Base-by-base conservation (phyloP, 2,797 vertebrate species). In the Malurus splendens region DNA sequence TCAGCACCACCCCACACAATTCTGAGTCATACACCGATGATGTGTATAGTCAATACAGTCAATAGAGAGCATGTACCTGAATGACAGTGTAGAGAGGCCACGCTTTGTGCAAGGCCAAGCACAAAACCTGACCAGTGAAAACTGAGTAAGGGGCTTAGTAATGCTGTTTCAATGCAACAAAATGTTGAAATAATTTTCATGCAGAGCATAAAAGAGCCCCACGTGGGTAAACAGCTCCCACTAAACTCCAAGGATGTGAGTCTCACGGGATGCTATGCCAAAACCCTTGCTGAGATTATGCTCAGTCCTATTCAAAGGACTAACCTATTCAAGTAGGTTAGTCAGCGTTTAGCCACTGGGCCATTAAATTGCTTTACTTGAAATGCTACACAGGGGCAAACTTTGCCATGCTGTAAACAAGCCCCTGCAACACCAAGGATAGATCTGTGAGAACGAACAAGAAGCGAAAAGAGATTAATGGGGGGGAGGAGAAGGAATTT, bases 301-400 rank as follows among this genome's bases (percentile, higher is more conserved):
- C 54, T 86, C 47, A 30, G 38, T 39, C 65, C 32, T n/a, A n/a
- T n/a, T n/a, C n/a, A n/a, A n/a, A n/a, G n/a, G n/a, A n/a, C n/a
- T n/a, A n/a, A n/a, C n/a, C n/a, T n/a, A n/a, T n/a, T n/a, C n/a
- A n/a, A n/a, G 80, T 79, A 85, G 70, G 59, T 77, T 92, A 89
- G 77, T 78, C 85, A 88, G 82, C 8, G 0, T 86, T 90, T 74
- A 81, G 76, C 76, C 79, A 90, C 81, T 56, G 85, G 56, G 32
- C 87, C 93, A 81, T 95, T 93, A 91, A 93, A 93, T 95, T 91
- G 70, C 79, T 92, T 89, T 86, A 42, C 79, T 89, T 90, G 67
- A 87, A 93, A 92, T 67, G 60, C 70, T 90, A 38, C 77, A 38
- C 50, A 54, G 84, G 73, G 66, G 71, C 62, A 76, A 89, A 73